A percentile compares a stretch with the other conserved stretches of the same genome.
Evolutionary conservation across 2,888 invertebrate genomes (phyloP).

Genomic region (Buathra laborator): DNA sequence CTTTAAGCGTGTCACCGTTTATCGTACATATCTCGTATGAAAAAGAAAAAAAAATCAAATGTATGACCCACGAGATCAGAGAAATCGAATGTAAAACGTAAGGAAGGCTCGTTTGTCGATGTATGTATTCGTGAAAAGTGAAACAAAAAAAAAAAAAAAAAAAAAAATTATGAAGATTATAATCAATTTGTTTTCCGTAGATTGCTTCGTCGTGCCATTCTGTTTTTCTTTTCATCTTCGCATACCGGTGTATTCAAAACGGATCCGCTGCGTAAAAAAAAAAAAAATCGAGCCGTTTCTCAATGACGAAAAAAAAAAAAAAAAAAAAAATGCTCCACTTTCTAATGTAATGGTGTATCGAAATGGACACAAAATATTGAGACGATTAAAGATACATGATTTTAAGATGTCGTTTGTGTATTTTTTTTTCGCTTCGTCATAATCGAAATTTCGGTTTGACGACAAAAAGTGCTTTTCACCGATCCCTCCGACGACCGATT

Average conservation of each 20-base stretch:
- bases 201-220: constrained; percentile 58
- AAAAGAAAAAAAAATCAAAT: constrained; percentile 16
- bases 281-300: constrained; percentile 29
- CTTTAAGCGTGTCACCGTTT: constrained; percentile 31
- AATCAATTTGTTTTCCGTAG: constrained; percentile 38
- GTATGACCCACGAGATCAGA: constrained; percentile 15
- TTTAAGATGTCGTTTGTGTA: constrained; percentile 1
- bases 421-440: neutral
- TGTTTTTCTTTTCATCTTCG: constrained; percentile 21
- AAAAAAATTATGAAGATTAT: neutral
- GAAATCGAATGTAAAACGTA: constrained; percentile 33
- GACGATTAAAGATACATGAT: constrained; percentile 28
- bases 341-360: constrained; percentile 18
- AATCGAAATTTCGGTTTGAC: neutral
- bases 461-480: neutral
- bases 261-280: neutral
- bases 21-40: constrained; percentile 52
- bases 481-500: too few relatives aligned
- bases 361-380: constrained; percentile 24
- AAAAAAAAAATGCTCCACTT: constrained; percentile 1
- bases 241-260: constrained; percentile 6
- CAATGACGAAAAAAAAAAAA: constrained; percentile 1
- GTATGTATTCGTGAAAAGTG: constrained; percentile 53
- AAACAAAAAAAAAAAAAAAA: constrained; percentile 5
- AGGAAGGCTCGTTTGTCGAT: constrained; percentile 48